Base-by-base conservation (phyloP, 2,888 invertebrate genomes). In the Steinernema hermaphroditum region DNA sequence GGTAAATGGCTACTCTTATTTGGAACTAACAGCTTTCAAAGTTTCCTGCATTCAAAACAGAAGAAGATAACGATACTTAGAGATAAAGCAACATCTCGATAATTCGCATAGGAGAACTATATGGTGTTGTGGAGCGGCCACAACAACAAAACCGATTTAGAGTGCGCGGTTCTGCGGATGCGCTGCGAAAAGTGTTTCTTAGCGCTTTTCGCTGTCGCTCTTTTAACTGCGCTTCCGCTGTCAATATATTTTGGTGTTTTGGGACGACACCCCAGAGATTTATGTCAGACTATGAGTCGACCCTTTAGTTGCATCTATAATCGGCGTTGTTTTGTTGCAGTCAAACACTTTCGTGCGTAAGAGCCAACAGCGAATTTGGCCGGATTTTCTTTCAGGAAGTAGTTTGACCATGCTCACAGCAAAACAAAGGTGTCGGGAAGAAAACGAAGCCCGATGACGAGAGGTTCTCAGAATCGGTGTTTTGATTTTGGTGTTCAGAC, bases 181-280 rank as follows among this genome's bases (percentile, higher is more conserved):
- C 62, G 29, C 62, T 27, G 29, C 32, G 14, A 34, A 62, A 62
- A 62, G 62, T 62, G 62, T 62, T 62, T 62, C 62, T 62, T 29
- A 16, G 62, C 62, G 54, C 32, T 27, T 29, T 32, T 9, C 62
- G 22, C 27, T 62, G 62, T 62, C 62, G 32, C 29, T 29, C 16
- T 32, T 62, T 62, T 62, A 27, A 62, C 32, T 62, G n/a, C n/a
- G n/a, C n/a, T n/a, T n/a, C 62, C 27, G 16, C 62, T 62, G 62
- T 62, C 62, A 62, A 62, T 62, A 62, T 62, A 62, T 62, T 62
- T 62, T 62, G 62, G 32, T 16, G 62, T 62, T 62, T 50, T 62
- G 29, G 62, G 62, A 34, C 62, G 62, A 62, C 62, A 32, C 62
- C 62, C 62, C 27, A 2, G 62, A 62, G 62, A 62, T 62, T 62